These are phyloP conservation scores for silkworm (Bombyx mori) DNA, from an alignment of 1,140 invertebrate genomes.

Conservation along the genomic window DNA sequence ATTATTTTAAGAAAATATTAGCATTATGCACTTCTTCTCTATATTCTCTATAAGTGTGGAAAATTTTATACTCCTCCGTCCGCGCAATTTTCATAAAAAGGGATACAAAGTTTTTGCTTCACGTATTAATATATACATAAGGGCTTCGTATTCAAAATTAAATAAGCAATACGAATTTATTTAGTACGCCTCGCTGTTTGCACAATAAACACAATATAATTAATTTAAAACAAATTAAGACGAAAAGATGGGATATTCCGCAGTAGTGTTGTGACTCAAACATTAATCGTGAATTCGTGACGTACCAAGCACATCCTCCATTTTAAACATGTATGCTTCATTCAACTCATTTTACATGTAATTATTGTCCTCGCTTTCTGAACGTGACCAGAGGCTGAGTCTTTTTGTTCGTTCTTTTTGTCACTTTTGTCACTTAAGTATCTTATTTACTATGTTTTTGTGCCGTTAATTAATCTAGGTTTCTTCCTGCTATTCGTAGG, in stretches of 20 bases:
- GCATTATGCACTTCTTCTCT: too few relatives aligned
- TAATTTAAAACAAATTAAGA: too few relatives aligned
- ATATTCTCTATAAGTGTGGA: too few relatives aligned
- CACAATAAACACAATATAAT: too few relatives aligned
- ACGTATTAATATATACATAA: too few relatives aligned
- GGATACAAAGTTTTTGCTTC: too few relatives aligned
- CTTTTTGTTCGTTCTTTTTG: conserved; percentile 8
- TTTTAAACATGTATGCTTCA: conserved; percentile 37
- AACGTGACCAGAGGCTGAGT: conserved; percentile 18
- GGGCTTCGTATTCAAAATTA: too few relatives aligned
- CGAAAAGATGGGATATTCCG: neutral
- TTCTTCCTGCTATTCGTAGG: conserved; percentile 5
- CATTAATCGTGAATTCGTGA: conserved; percentile 1
- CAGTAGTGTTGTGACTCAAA: neutral
- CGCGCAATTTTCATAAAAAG: too few relatives aligned
- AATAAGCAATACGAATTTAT: too few relatives aligned
- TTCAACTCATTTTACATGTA: conserved; percentile 46
- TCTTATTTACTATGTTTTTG: conserved; percentile 30
- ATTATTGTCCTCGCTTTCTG: conserved; percentile 36
- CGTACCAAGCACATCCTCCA: conserved; percentile 8
- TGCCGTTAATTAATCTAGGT: conserved; percentile 29
- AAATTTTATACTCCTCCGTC: too few relatives aligned
- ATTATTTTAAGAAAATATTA: too few relatives aligned
- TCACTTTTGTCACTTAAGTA: conserved; percentile 15
- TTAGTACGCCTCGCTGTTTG: too few relatives aligned